Evolutionary conservation across 2,113 vertebrate species (phyloP).

Genomic region (Brienomyrus brachyistius): DNA sequence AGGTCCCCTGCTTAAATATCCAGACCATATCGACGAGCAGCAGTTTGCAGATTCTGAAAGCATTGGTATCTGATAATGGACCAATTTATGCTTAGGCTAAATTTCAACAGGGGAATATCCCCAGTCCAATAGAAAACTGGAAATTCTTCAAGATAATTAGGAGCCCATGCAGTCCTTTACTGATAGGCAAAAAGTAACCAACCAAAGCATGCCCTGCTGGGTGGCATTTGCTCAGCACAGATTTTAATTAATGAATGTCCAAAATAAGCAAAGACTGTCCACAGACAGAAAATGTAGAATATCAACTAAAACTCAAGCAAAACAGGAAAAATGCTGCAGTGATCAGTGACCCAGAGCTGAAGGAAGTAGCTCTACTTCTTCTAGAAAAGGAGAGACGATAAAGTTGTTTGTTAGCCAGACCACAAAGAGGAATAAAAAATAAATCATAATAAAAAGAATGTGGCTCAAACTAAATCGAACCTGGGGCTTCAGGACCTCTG

Average conservation of each 20-base stretch:
- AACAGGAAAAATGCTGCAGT: background rate
- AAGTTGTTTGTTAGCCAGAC: background rate
- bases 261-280: background rate
- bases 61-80: too few relatives aligned
- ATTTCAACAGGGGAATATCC: background rate
- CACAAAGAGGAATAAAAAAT: background rate
- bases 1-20: background rate
- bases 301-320: background rate
- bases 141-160: background rate
- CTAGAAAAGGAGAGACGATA: background rate
- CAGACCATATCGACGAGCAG: background rate
- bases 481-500: background rate
- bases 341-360: background rate
- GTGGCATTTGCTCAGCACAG: background rate
- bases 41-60: too few relatives aligned
- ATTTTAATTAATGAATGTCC: background rate
- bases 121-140: background rate
- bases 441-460: background rate
- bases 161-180: background rate
- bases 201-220: background rate
- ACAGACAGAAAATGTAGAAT: background rate
- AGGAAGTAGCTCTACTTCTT: background rate
- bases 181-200: background rate
- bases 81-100: background rate
- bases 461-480: too few relatives aligned